Percentiles rank a stretch among this genome's conserved stretches.
Evolutionary conservation across 2,888 invertebrate species (phyloP).

Genomic region (Terebella lapidaria): DNA sequence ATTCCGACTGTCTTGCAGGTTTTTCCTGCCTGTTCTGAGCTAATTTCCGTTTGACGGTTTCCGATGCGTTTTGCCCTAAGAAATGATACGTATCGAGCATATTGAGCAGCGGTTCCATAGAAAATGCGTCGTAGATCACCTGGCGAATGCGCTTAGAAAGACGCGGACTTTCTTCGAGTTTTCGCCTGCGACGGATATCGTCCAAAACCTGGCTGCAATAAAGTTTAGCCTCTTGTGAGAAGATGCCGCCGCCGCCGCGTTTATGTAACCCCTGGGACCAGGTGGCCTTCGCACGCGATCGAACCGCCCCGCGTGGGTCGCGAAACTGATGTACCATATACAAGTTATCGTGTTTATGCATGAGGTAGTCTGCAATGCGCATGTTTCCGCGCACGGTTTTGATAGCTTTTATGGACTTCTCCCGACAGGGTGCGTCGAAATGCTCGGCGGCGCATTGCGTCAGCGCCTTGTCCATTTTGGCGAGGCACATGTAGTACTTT

Average conservation of each 20-base stretch:
- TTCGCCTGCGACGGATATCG: background rate
- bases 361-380: background rate
- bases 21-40: too few species aligned
- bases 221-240: background rate
- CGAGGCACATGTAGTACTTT: background rate
- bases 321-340: background rate
- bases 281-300: background rate
- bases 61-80: too few species aligned
- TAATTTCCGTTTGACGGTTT: too few species aligned
- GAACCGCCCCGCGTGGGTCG: background rate
- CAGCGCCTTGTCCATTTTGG: background rate
- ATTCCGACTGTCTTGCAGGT: too few species aligned
- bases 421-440: background rate
- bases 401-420: background rate
- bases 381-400: background rate
- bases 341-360: background rate
- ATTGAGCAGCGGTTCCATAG: background rate
- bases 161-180: background rate
- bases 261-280: background rate
- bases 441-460: background rate
- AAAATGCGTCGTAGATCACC: background rate
- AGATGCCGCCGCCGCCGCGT: background rate
- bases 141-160: background rate
- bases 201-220: background rate
- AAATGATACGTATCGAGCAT: background rate